Evolutionary conservation across 2,888 invertebrate genomes (phyloP).

Genomic region (Scaptomyza cyrtandrae): DNA sequence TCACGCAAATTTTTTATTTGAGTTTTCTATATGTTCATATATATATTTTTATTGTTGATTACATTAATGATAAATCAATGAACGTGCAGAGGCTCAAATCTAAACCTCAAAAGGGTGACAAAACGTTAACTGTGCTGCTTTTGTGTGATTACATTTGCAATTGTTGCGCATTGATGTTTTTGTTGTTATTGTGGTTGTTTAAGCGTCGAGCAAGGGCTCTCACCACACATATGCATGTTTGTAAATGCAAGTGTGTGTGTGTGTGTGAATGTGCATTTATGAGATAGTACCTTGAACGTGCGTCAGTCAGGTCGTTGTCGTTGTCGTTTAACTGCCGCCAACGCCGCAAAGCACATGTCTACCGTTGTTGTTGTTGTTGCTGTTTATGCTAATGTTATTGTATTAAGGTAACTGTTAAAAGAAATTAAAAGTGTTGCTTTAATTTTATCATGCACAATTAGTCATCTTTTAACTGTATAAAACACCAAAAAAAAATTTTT

Average conservation of each 20-base stretch:
- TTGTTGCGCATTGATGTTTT: conserved; percentile 61
- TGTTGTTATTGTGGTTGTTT: conserved; percentile 46
- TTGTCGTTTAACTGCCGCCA: conserved; percentile 68
- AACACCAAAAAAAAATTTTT: background rate
- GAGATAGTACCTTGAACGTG: conserved; percentile 81
- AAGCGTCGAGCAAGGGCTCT: conserved; percentile 55
- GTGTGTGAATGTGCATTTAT: conserved; percentile 51
- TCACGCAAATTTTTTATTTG: conserved; percentile 32
- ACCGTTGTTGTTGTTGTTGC: conserved; percentile 19
- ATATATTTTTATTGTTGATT: conserved; percentile 19
- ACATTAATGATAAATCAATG: conserved; percentile 51
- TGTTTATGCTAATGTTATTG: conserved; percentile 18
- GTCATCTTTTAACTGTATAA: conserved; percentile 22
- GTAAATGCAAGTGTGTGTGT: conserved; percentile 13
- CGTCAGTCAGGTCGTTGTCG: conserved; percentile 77
- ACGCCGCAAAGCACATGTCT: conserved; percentile 52
- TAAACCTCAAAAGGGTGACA: conserved; percentile 36
- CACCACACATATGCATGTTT: conserved; percentile 20
- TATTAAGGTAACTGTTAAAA: conserved; percentile 21
- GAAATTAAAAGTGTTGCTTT: conserved; percentile 66
- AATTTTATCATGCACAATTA: conserved; percentile 26
- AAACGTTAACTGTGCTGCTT: conserved; percentile 40
- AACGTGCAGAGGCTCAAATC: conserved; percentile 30
- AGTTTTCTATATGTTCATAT: conserved; percentile 2
- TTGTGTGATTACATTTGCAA: conserved; percentile 53